Evolutionary conservation across 1,140 invertebrate genomes (phyloP).

Genomic region (Coboldia fuscipes): DNA sequence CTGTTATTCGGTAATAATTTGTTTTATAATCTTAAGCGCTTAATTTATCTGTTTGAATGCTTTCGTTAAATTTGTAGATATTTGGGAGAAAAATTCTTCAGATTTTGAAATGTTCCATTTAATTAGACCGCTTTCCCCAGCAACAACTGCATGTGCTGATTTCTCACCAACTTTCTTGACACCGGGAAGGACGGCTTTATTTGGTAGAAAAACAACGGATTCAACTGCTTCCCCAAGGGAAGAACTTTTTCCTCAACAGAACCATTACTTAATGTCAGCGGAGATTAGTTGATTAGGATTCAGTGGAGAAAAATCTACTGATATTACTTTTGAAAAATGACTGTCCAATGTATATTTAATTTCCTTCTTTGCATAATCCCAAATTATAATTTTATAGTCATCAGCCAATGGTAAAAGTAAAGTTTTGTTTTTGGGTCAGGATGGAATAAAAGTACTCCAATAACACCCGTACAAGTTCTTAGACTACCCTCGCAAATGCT

Average conservation of each 20-base stretch:
- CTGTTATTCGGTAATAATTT: slow-evolving; percentile 35
- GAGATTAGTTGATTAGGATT: slow-evolving; percentile 48
- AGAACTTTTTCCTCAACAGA: slow-evolving; percentile 44
- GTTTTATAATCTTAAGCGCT: slow-evolving; percentile 62
- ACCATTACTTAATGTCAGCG: no score
- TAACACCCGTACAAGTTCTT: slow-evolving; percentile 58
- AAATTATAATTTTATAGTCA: slow-evolving; percentile 57
- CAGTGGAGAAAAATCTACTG: slow-evolving; percentile 43
- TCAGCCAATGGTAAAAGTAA: slow-evolving; percentile 61
- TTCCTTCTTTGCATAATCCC: slow-evolving; percentile 41
- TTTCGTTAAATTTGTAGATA: slow-evolving; percentile 36
- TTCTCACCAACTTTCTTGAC: slow-evolving; percentile 26
- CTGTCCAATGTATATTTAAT: slow-evolving; percentile 35
- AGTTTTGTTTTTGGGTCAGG: slow-evolving; percentile 30
- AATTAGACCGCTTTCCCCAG: slow-evolving; percentile 52
- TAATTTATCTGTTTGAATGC: slow-evolving; percentile 41
- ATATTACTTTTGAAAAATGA: slow-evolving; percentile 71
- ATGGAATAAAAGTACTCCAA: slow-evolving; percentile 54
- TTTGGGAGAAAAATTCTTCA: slow-evolving; percentile 41
- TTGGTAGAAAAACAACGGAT: slow-evolving; percentile 33
- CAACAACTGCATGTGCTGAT: slow-evolving; percentile 42
- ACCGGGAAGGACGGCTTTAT: slow-evolving; percentile 29
- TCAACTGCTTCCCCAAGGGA: slow-evolving; percentile 62
- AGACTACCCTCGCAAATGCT: slow-evolving; percentile 70
- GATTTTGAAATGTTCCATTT: slow-evolving; percentile 48